Percentiles rank a stretch among this genome's conserved stretches.
Evolutionary conservation across 2,888 invertebrate species (phyloP).

Genomic region (Acronicta psi): DNA sequence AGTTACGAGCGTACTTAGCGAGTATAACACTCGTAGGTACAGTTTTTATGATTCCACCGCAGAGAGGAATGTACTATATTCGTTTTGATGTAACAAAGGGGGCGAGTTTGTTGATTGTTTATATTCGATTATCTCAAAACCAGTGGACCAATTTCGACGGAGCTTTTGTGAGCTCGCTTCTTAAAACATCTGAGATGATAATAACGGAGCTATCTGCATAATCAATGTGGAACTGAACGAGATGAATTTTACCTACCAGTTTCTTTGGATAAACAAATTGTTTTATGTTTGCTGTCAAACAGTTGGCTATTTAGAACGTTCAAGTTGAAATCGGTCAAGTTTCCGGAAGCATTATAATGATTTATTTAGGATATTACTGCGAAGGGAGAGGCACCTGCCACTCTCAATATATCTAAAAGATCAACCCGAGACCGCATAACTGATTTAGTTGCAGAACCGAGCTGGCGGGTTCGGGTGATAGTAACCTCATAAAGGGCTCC

Average conservation of each 20-base stretch:
- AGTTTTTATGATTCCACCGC: slow-evolving; percentile 59
- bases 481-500: slow-evolving; percentile 82
- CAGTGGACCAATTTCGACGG: slow-evolving; percentile 64
- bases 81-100: slow-evolving; percentile 56
- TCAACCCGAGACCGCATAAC: slow-evolving; percentile 64
- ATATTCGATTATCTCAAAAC: slow-evolving; percentile 72
- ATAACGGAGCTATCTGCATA: slow-evolving; percentile 62
- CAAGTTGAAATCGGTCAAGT: slow-evolving; percentile 24
- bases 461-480: slow-evolving; percentile 76
- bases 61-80: slow-evolving; percentile 56
- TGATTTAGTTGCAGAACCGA: slow-evolving; percentile 76
- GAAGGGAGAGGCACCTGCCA: slow-evolving; percentile 41
- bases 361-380: slow-evolving; percentile 27
- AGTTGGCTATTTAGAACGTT: slow-evolving; percentile 15
- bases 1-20: slow-evolving; percentile 76
- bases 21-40: slow-evolving; percentile 52
- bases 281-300: slow-evolving; percentile 28
- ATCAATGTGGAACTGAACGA: slow-evolving; percentile 61
- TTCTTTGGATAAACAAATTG: slow-evolving; percentile 48
- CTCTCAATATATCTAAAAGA: slow-evolving; percentile 60
- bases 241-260: slow-evolving; percentile 42
- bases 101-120: slow-evolving; percentile 71
- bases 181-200: slow-evolving; percentile 65
- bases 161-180: slow-evolving; percentile 56
- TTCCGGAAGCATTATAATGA: slow-evolving; percentile 41